Evolutionary conservation across 2,888 invertebrate species (phyloP).

Genomic region (Tyria jacobaeae): DNA sequence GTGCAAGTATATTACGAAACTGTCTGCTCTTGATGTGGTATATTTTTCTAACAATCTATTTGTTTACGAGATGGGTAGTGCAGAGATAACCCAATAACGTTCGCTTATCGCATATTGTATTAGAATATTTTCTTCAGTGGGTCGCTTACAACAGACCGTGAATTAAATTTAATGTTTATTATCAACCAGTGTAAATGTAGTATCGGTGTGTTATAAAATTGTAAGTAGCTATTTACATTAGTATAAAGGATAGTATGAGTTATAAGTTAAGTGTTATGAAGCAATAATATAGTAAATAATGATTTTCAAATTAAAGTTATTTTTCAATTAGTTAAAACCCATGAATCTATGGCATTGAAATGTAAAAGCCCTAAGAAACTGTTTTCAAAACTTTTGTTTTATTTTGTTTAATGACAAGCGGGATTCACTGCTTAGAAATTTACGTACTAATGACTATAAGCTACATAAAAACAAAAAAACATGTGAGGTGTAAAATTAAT

Average conservation of each 20-base stretch:
- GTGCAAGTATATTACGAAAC: constrained; percentile 42
- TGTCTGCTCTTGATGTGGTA: constrained; percentile 38
- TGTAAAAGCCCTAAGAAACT: too few species aligned
- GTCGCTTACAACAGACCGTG: constrained; percentile 60
- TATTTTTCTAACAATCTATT: constrained; percentile 66
- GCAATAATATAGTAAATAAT: background rate
- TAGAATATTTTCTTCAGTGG: constrained; percentile 62
- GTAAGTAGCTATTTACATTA: constrained; percentile 12
- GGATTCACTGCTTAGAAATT: too few species aligned
- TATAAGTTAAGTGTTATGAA: background rate
- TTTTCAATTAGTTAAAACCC: too few species aligned
- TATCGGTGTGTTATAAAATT: constrained; percentile 19
- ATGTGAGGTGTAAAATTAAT: too few species aligned
- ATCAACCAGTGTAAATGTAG: constrained; percentile 18
- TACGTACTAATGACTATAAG: too few species aligned
- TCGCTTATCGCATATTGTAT: constrained; percentile 70
- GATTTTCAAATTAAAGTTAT: background rate
- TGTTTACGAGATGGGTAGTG: constrained; percentile 71
- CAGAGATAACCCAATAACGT: constrained; percentile 76
- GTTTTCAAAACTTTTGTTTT: too few species aligned
- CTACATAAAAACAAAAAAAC: too few species aligned
- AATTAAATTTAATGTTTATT: constrained; percentile 48
- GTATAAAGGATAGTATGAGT: constrained; percentile 3
- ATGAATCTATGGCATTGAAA: too few species aligned
- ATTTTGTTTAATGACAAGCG: too few species aligned